Conservation (phyloP, 2,113 vertebrate genomes). For the Apus apus region DNA sequence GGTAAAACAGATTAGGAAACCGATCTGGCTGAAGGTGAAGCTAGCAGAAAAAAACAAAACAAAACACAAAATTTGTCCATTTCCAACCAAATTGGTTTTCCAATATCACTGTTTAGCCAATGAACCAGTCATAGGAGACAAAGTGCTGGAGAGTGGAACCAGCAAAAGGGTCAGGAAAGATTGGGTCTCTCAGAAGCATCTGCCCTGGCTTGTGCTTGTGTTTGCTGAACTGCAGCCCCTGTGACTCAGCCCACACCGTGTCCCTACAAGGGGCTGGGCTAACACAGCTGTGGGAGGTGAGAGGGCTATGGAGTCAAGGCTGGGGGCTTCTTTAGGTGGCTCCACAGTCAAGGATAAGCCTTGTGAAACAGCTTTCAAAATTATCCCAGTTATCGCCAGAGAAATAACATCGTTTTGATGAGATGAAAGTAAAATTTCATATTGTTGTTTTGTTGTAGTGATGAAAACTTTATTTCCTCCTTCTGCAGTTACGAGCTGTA, state of each 20-base stretch:
- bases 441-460: not conserved
- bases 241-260: not conserved
- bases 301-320: not conserved
- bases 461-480: not conserved
- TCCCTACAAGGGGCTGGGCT: not conserved
- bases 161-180: not conserved
- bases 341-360: not conserved
- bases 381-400: not conserved
- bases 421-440: not conserved
- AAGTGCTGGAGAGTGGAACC: fast-evolving
- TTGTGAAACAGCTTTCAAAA: not conserved
- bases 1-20: not conserved
- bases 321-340: not conserved
- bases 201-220: not conserved
- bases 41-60: not conserved
- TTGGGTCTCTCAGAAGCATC: not conserved
- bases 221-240: not conserved
- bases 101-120: not conserved
- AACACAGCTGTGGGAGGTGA: not conserved
- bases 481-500: not conserved
- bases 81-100: not conserved
- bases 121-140: not conserved
- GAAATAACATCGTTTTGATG: not conserved
- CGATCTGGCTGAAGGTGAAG: not conserved
- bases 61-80: fast-evolving